Evolutionary conservation across 2,113 vertebrate genomes (phyloP).

Genomic region (Grammomys surdaster): DNA sequence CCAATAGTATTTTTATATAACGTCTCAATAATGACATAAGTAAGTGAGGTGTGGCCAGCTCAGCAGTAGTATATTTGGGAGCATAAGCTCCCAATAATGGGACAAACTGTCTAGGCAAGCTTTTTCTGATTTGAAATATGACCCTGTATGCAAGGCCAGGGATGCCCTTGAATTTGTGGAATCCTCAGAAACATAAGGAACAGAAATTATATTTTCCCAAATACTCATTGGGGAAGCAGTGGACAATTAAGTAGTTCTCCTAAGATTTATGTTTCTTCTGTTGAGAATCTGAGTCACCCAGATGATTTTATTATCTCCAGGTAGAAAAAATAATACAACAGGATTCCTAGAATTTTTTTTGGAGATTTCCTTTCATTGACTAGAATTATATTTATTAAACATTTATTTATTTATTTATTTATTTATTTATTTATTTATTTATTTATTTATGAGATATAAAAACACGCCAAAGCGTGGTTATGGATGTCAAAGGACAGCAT

Average conservation of each 20-base stretch:
- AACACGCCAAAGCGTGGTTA: neutral
- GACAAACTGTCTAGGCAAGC: neutral
- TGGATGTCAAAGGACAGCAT: neutral
- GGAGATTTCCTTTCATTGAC: neutral
- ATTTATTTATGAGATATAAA: neutral
- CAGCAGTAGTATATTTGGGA: no score
- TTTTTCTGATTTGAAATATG: neutral
- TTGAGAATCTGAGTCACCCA: neutral
- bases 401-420: neutral
- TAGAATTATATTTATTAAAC: neutral
- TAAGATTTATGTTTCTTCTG: neutral
- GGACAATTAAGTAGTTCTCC: neutral
- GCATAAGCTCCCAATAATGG: neutral
- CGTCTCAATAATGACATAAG: neutral
- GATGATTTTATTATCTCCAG: neutral
- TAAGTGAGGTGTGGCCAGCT: neutral
- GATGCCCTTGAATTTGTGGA: neutral
- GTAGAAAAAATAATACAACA: neutral
- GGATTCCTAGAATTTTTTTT: neutral
- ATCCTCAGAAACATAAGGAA: neutral
- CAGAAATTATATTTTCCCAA: neutral
- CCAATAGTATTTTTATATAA: neutral
- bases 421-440: neutral
- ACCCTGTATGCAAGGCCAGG: neutral
- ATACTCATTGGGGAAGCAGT: neutral